Conservation (phyloP, 2,797 vertebrate genomes). For the Lepus townsendii region DNA sequence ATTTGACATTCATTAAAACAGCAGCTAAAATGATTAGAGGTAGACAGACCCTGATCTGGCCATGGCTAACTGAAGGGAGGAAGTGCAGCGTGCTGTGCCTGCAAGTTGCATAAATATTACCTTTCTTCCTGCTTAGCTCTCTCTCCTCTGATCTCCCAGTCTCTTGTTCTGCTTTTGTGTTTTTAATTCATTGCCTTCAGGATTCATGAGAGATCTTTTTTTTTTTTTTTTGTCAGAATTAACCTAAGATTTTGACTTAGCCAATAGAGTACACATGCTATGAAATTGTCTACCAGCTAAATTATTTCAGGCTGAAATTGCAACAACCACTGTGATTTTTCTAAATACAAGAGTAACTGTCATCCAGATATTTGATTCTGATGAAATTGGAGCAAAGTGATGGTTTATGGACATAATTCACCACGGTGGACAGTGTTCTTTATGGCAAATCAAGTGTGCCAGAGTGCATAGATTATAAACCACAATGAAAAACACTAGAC, state of each 20-base stretch:
- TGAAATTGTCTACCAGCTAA: conserved; percentile 25
- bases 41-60: conserved; percentile 14
- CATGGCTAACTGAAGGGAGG: neutral
- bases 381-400: conserved; percentile 54
- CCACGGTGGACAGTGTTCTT: conserved; percentile 1
- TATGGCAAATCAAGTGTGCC: neutral
- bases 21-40: conserved; percentile 61
- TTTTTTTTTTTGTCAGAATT: neutral
- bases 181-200: conserved; percentile 43
- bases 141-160: neutral
- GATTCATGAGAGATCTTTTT: neutral
- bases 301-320: conserved; percentile 40
- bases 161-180: neutral
- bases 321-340: conserved; percentile 48
- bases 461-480: neutral
- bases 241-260: conserved; percentile 60
- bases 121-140: neutral
- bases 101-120: neutral
- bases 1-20: conserved; percentile 66
- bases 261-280: neutral
- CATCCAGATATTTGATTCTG: conserved; percentile 45
- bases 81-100: neutral
- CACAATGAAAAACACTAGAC: conserved; percentile 8
- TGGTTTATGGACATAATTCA: neutral
- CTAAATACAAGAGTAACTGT: conserved; percentile 40